Evolutionary conservation across 2,888 invertebrate genomes (phyloP), one percentile per base, ranked within the genome.

Genomic region (Diloba caeruleocephala): DNA sequence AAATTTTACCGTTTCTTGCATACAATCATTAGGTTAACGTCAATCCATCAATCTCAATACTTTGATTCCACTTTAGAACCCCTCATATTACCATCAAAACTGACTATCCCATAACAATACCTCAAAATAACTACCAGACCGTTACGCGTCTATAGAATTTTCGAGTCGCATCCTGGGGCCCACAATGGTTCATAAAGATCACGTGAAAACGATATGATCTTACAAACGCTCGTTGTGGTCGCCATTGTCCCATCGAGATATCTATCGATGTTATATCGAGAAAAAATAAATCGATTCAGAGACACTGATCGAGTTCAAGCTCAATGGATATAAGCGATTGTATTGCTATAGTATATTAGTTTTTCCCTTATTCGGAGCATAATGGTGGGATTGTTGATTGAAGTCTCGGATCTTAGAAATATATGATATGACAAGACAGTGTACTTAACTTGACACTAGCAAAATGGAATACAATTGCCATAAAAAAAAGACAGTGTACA

Each of bases 161-260:
- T 76, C 63, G 71, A 78, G 72, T 74, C 71, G 78, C 79, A 84
- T 88, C 87, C 84, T 83, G 83, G 76, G 79, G 76, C 73, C 71
- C 71, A 89, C 88, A 88, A 89, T 88, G 76, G 79, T 74, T 76
- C 79, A 82, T 84, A 85, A 81, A 85, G 84, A 84, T 81, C 81
- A 81, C 66, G 60, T 82, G 84, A 77, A 85, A 86, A 76, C 83
- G 90, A 90, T 90, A 89, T 76, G 80, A 87, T 88, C 87, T 85
- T 76, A 87, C 84, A 87, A 85, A 84, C 82, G 78, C 77, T 79
- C 85, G 82, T 84, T 82, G 87, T 85, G 85, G 87, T 70, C 55
- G 62, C 74, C 78, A 84, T 86, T 88, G 85, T 88, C 79, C 80
- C 76, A 74, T 61, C 68, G 50, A 81, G 83, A 85, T 87, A 84